These are phyloP conservation scores for Myotis yumanensis DNA, from an alignment of 2,113 vertebrate genomes.

Conservation along the genomic window DNA sequence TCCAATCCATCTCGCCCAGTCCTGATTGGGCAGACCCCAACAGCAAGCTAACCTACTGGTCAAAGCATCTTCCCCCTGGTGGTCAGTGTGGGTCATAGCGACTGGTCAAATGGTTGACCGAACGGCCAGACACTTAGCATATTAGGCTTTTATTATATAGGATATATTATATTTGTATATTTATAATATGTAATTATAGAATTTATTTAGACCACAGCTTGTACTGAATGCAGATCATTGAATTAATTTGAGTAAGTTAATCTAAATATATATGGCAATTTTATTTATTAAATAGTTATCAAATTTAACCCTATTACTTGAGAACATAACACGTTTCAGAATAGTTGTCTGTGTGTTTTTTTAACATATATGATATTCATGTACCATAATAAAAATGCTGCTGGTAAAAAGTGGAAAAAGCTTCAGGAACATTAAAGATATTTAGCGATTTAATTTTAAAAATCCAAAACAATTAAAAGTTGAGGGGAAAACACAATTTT, in stretches of 20 bases:
- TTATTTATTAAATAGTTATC: slow-evolving; percentile 10
- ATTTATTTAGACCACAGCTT: slow-evolving; percentile 35
- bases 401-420: neutral
- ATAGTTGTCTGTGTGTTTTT: neutral
- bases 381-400: slow-evolving; percentile 31
- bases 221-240: neutral
- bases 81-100: no score
- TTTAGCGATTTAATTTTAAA: neutral
- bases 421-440: slow-evolving; percentile 30
- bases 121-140: no score
- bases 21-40: no score
- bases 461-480: neutral
- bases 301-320: neutral
- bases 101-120: no score
- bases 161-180: neutral
- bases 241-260: neutral
- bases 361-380: neutral
- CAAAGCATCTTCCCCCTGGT: no score
- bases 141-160: no score
- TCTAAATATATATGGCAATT: neutral
- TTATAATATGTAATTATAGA: slow-evolving; percentile 2
- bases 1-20: no score
- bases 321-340: neutral
- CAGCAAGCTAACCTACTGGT: no score
- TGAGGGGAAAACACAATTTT: neutral